Base-by-base conservation (phyloP, 2,888 invertebrate species). In the Ypsolopha scabrella region DNA sequence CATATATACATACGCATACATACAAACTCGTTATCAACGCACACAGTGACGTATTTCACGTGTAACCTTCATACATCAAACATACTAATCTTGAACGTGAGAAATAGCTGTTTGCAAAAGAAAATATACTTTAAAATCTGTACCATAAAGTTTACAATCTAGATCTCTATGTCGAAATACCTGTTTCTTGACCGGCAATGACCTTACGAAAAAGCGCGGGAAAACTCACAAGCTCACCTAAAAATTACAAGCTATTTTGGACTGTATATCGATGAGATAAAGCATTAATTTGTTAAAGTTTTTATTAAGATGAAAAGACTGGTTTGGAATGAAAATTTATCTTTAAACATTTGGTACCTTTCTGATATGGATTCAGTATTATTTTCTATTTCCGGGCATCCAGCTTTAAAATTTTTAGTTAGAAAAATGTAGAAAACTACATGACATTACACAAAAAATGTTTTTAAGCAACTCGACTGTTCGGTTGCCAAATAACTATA, bases 111-210 rank as follows among this genome's bases (percentile, higher is more conserved):
- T 7, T 1, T 7, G 36, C 49, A 41, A n/a, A 6, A n/a, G 0
- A 59, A 58, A 49, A 33, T 54, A 36, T 37, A 49, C 55, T 49
- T 57, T 61, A 56, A 0, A 0, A 0, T 0, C 0, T 0, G 6
- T 0, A 0, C 0, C 0, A 11, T 66, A 63, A 57, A 56, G 60
- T 54, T 48, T 4, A 39, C 51, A 60, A 57, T 68, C 8, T 3
- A 36, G 44, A 58, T 52, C 7, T 7, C 1, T 0, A 6, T 6
- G 51, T 3, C 9, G 6, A 50, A 68, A 75, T 78, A 80, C 80
- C 79, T 80, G 80, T 78, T 78, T 68, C 63, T 61, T 78, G 79
- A 78, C 79, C 79, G 79, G 71, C 72, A 75, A 66, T 80, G 75
- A 80, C 77, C 80, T 76, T 69, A 67, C 71, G 69, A 75, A 77